Evolutionary conservation across 2,113 vertebrate species (phyloP).

Genomic region (Emydocephalus ijimae): DNA sequence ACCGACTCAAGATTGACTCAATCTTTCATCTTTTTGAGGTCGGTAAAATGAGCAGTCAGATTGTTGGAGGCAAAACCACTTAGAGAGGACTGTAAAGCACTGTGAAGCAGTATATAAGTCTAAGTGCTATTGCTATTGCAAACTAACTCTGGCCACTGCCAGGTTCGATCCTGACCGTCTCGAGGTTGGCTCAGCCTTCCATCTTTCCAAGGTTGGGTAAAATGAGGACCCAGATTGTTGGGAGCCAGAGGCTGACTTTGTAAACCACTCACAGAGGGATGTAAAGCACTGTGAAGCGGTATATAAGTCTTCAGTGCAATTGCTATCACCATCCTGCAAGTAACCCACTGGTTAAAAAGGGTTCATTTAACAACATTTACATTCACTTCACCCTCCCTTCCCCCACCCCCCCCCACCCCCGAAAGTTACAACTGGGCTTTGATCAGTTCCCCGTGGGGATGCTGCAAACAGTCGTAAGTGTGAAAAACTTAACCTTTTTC

Average conservation of each 20-base stretch:
- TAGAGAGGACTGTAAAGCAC: background rate
- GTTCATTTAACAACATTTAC: background rate
- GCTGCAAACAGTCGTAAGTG: background rate
- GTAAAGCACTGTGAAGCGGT: too few relatives aligned
- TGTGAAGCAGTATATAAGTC: background rate
- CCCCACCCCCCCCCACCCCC: rapidly evolving
- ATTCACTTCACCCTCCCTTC: background rate
- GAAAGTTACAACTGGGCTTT: background rate
- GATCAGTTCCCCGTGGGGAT: background rate
- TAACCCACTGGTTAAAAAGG: background rate
- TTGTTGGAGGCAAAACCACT: background rate
- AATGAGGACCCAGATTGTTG: too few relatives aligned
- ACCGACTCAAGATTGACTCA: background rate
- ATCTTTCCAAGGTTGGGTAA: too few relatives aligned
- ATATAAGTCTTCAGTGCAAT: background rate
- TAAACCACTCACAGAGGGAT: too few relatives aligned
- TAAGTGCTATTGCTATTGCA: too few relatives aligned
- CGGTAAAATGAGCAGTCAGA: background rate
- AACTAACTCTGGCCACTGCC: too few relatives aligned
- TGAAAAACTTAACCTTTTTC: background rate
- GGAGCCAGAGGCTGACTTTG: too few relatives aligned
- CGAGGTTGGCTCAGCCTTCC: too few relatives aligned
- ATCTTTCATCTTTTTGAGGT: background rate
- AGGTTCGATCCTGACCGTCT: too few relatives aligned
- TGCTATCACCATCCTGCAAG: background rate